Percentiles rank a stretch among this genome's conserved stretches.
Conservation (phyloP, 2,888 invertebrate species). For the Digitonthophagus gazella region DNA sequence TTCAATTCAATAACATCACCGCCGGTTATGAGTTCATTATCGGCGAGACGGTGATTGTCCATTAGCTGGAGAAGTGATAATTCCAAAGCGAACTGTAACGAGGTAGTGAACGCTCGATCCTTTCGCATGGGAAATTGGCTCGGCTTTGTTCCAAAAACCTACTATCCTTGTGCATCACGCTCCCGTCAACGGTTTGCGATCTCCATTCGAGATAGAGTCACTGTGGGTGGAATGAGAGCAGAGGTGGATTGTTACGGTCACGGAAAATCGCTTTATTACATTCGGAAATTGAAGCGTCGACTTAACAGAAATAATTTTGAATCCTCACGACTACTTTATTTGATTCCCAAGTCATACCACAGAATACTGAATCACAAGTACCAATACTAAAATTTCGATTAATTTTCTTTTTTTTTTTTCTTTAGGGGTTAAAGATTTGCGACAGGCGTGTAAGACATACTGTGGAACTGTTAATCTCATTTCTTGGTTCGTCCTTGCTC, state of each 20-base stretch:
- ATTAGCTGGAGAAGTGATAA: neutral
- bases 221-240: neutral
- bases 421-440: too few species aligned
- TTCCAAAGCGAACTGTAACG: neutral
- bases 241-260: neutral
- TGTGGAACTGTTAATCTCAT: neutral
- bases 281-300: neutral
- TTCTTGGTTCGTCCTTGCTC: neutral
- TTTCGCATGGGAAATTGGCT: conserved; percentile 8
- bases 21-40: neutral
- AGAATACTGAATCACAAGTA: too few species aligned
- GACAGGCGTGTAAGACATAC: neutral
- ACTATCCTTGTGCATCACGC: conserved; percentile 13
- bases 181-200: neutral
- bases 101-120: neutral
- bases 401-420: too few species aligned
- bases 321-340: too few species aligned
- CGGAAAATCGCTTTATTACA: neutral
- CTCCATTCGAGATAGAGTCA: neutral
- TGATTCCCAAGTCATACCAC: too few species aligned
- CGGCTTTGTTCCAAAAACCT: conserved; percentile 14
- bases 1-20: neutral
- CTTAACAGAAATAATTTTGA: neutral
- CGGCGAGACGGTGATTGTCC: neutral
- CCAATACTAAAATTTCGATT: too few species aligned